Percentiles rank a stretch among this genome's conserved stretches.
Evolutionary conservation across 2,113 vertebrate genomes (phyloP).

Genomic region (Catharus fuscescens): DNA sequence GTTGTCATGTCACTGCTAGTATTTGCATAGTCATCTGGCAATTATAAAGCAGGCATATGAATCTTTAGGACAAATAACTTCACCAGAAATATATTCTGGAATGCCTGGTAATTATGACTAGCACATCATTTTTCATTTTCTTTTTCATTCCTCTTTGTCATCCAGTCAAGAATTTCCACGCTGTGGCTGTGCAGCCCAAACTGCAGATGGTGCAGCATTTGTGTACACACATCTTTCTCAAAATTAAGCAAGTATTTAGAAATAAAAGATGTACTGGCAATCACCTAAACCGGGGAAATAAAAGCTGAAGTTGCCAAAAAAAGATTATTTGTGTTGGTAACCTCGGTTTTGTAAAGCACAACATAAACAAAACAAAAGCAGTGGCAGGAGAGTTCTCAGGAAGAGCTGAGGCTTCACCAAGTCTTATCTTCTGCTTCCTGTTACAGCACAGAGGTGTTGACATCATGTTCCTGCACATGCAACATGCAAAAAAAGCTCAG

Average conservation of each 20-base stretch:
- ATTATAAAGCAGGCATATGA: background rate
- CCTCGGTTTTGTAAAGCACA: background rate
- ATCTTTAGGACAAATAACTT: conserved; percentile 25
- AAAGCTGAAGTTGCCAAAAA: background rate
- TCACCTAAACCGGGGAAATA: background rate
- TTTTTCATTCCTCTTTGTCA: background rate
- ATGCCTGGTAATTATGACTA: conserved; percentile 11
- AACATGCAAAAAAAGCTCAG: background rate
- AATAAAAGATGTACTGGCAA: background rate
- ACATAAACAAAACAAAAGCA: conserved; percentile 32
- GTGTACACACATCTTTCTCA: background rate
- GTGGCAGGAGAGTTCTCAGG: background rate
- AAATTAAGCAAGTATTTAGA: background rate
- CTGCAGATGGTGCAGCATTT: background rate
- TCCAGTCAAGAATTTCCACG: background rate
- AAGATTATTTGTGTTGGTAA: background rate
- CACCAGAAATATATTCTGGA: background rate
- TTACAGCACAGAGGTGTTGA: conserved; percentile 23
- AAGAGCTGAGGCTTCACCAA: conserved; percentile 42
- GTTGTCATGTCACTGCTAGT: conserved; percentile 33
- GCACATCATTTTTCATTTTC: background rate
- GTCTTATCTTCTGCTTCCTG: conserved; percentile 55
- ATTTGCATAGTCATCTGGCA: conserved; percentile 49
- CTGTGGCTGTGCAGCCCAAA: background rate
- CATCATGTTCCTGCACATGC: conserved; percentile 53